Evolutionary conservation across 2,888 invertebrate species (phyloP).

Genomic region (Trissoscelio sp.): DNA sequence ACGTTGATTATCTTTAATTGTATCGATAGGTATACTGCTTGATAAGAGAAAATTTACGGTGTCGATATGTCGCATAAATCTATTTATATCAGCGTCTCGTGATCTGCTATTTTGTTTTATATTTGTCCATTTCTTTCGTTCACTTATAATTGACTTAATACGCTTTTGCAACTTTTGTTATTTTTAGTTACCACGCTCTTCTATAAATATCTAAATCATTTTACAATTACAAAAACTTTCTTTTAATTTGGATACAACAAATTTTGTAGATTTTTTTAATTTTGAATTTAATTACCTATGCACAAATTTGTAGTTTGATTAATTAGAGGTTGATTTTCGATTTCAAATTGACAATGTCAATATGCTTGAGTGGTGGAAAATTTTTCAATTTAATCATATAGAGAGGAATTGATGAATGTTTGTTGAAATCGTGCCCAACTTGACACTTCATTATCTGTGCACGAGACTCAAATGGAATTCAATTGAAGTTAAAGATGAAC

Average conservation of each 20-base stretch:
- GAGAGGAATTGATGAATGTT: not conserved
- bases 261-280: too few species aligned
- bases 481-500: slow-evolving; percentile 4
- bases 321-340: too few species aligned
- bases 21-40: slow-evolving; percentile 16
- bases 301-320: too few species aligned
- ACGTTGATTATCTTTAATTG: slow-evolving; percentile 43
- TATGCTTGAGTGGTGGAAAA: too few species aligned
- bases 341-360: too few species aligned
- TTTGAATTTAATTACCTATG: too few species aligned
- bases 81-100: slow-evolving; percentile 15
- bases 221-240: too few species aligned
- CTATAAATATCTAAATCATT: not conserved
- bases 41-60: slow-evolving; percentile 36
- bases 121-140: not conserved
- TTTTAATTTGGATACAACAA: too few species aligned
- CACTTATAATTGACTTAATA: not conserved
- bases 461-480: slow-evolving; percentile 4
- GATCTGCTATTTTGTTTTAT: not conserved
- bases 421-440: not conserved
- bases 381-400: not conserved
- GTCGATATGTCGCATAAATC: slow-evolving; percentile 3
- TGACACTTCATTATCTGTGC: slow-evolving; percentile 9
- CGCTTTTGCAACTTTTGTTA: not conserved
- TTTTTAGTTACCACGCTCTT: not conserved